These are phyloP conservation scores for Cirrhinus mrigala DNA, from an alignment of 2,797 vertebrate species.

Conservation along the genomic window DNA sequence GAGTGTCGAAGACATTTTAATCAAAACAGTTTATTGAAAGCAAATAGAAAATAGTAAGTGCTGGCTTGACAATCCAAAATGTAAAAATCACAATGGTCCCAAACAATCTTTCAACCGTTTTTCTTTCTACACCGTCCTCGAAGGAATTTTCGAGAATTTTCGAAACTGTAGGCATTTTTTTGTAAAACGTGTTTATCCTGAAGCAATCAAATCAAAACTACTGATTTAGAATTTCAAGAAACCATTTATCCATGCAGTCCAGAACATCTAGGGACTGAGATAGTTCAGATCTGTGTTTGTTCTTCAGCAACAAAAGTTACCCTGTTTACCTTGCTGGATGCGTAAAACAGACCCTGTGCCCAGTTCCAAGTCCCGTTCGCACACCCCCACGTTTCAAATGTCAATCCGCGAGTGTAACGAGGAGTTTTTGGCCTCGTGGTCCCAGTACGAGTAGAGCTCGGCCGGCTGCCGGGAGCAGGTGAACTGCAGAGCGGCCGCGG, in stretches of 20 bases:
- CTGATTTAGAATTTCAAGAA: neutral
- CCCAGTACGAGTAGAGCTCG: constrained; percentile 98
- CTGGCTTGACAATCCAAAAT: constrained; percentile 58
- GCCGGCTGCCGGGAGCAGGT: constrained; percentile 94
- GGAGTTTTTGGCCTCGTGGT: constrained; percentile 95
- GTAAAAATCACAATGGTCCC: constrained; percentile 49
- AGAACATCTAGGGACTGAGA: neutral
- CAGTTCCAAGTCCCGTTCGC: neutral
- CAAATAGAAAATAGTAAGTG: constrained; percentile 60
- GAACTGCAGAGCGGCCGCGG: constrained; percentile 92
- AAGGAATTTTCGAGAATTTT: neutral
- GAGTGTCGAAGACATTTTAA: neutral
- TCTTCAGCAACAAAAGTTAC: constrained; percentile 18
- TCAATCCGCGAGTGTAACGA: constrained; percentile 91
- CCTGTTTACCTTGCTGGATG: constrained; percentile 29
- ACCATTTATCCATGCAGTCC: neutral
- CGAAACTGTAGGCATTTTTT: neutral
- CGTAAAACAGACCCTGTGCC: neutral
- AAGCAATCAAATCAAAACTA: constrained; percentile 11
- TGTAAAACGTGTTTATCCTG: neutral
- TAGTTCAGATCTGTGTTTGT: neutral
- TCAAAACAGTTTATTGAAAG: constrained; percentile 37
- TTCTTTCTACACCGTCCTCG: neutral
- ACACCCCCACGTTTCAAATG: constrained; percentile 69
- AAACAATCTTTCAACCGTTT: constrained; percentile 22